A percentile compares a stretch with the other conserved stretches of the same genome.
Evolutionary conservation across 2,888 invertebrate species (phyloP).

Genomic region (Thecophora atra): DNA sequence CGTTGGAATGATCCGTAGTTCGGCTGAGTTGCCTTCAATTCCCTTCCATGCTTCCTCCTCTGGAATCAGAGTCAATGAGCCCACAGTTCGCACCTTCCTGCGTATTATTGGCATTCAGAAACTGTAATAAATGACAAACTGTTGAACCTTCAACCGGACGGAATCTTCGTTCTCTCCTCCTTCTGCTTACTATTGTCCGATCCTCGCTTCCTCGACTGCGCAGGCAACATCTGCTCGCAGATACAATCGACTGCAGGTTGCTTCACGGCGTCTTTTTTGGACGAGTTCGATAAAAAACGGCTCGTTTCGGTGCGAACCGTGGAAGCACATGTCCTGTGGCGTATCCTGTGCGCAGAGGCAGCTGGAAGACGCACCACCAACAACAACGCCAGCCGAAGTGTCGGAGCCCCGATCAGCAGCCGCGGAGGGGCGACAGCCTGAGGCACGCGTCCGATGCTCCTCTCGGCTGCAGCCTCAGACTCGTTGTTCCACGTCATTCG

Average conservation of each 20-base stretch:
- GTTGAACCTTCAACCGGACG: no score
- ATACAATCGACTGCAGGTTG: background rate
- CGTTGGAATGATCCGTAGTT: no score
- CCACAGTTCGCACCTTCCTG: background rate
- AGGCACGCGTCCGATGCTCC: no score
- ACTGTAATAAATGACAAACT: no score
- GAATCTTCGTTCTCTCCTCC: background rate
- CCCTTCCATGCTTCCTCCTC: no score
- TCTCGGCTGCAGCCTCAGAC: no score
- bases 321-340: slow-evolving; percentile 13
- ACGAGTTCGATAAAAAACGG: background rate
- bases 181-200: background rate
- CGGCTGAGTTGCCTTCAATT: no score
- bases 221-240: background rate
- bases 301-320: background rate
- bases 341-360: slow-evolving; percentile 17
- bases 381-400: background rate
- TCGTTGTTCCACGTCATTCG: no score
- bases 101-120: no score
- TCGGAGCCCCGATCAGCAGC: no score
- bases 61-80: no score
- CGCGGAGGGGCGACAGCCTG: no score
- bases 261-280: background rate
- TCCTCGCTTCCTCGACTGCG: background rate
- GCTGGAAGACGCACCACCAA: background rate